Conservation (phyloP, 2,888 invertebrate genomes). For the Aphodius granarius region DNA sequence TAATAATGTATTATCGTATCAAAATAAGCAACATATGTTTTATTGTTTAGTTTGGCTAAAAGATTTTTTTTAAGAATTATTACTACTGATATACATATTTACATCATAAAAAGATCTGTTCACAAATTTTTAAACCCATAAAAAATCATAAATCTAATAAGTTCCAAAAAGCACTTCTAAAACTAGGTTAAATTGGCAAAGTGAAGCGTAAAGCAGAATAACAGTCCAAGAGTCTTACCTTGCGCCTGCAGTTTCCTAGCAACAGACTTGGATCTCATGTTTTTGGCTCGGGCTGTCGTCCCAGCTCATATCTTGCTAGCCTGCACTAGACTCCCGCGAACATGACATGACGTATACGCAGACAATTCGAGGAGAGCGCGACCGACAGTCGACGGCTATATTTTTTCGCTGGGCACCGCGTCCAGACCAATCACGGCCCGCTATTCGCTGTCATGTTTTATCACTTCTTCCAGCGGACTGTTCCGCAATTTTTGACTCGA, state of each 20-base stretch:
- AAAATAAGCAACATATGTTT: too few species aligned
- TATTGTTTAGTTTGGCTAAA: too few species aligned
- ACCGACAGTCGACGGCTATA: conserved; percentile 44
- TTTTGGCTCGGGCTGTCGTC: conserved; percentile 39
- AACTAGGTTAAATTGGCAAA: background rate
- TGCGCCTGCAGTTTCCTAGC: conserved; percentile 70
- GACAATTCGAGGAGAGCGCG: conserved; percentile 38
- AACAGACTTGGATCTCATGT: conserved; percentile 73
- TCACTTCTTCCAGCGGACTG: conserved; percentile 53
- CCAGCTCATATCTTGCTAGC: conserved; percentile 36
- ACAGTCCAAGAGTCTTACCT: conserved; percentile 57
- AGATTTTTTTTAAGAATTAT: too few species aligned
- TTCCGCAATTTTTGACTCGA: conserved; percentile 51
- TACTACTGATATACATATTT: too few species aligned
- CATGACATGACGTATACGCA: conserved; percentile 35
- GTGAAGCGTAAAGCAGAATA: background rate
- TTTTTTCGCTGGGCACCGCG: conserved; percentile 47
- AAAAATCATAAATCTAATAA: too few species aligned
- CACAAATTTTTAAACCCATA: too few species aligned
- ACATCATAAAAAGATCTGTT: too few species aligned
- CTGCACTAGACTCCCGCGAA: conserved; percentile 29
- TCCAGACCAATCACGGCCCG: conserved; percentile 51
- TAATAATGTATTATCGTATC: too few species aligned
- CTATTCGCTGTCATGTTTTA: conserved; percentile 54
- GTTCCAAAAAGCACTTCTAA: background rate